Conservation (phyloP, 2,113 vertebrate genomes). For the Pagrus major region DNA sequence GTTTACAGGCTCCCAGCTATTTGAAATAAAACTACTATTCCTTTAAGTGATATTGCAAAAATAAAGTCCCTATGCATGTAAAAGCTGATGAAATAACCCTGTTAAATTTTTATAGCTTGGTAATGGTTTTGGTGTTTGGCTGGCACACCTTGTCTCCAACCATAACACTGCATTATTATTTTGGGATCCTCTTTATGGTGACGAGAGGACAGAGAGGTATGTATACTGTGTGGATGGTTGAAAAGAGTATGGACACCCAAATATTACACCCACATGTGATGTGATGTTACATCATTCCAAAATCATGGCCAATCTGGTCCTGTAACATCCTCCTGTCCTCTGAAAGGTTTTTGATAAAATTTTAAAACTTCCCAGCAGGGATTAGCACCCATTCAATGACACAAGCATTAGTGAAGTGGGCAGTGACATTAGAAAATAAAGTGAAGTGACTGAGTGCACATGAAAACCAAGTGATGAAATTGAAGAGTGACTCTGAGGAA, state of each 20-base stretch:
- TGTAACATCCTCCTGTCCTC: neutral
- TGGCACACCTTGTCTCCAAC: neutral
- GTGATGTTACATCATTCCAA: neutral
- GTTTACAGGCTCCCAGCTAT: constrained; percentile 14
- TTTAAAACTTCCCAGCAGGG: neutral
- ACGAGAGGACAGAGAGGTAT: neutral
- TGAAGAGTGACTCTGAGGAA: too few species aligned
- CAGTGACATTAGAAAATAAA: neutral
- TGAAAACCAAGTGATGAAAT: too few species aligned
- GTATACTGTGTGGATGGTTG: neutral
- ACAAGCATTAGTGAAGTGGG: neutral
- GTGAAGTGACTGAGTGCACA: neutral
- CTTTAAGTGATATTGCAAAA: neutral
- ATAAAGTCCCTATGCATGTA: constrained; percentile 10
- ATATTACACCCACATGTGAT: neutral
- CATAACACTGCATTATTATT: constrained; percentile 1
- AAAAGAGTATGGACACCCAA: neutral
- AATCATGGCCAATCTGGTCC: neutral
- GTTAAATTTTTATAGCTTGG: constrained; percentile 3
- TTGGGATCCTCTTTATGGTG: neutral
- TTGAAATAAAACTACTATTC: constrained; percentile 24
- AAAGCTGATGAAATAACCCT: constrained; percentile 27
- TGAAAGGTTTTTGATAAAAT: neutral
- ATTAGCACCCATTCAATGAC: neutral
- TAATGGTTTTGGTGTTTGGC: neutral